Evolutionary conservation across 1,140 invertebrate species (phyloP).

Genomic region (Plodia interpunctella): DNA sequence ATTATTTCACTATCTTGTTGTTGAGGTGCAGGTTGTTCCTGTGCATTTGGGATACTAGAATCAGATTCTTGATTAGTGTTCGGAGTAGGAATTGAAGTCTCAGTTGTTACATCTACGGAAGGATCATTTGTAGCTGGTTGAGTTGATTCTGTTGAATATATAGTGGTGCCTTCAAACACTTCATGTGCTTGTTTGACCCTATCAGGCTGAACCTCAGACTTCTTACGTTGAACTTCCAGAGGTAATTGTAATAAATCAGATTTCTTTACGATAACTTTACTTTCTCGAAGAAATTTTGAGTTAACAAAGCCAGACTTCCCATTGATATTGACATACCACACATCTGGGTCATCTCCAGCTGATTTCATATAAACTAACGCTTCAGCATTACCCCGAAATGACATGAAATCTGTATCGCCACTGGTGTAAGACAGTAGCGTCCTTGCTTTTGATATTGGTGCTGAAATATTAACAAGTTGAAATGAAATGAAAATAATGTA

Average conservation of each 20-base stretch:
- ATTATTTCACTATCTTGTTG: neutral
- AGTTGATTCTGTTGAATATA: slow-evolving; percentile 47
- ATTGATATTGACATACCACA: slow-evolving; percentile 86
- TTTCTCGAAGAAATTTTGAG: slow-evolving; percentile 73
- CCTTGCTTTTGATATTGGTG: slow-evolving; percentile 80
- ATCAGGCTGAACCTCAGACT: slow-evolving; percentile 46
- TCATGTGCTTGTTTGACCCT: slow-evolving; percentile 66
- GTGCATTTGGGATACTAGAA: neutral
- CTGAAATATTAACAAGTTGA: slow-evolving; percentile 69
- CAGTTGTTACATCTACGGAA: slow-evolving; percentile 20
- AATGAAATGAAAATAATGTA: slow-evolving; percentile 11
- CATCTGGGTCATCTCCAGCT: slow-evolving; percentile 79
- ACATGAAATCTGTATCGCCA: slow-evolving; percentile 78
- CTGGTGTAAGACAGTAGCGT: slow-evolving; percentile 79
- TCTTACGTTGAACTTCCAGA: slow-evolving; percentile 28
- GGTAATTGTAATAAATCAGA: slow-evolving; percentile 38
- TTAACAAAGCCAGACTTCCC: slow-evolving; percentile 84
- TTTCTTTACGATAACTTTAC: slow-evolving; percentile 45
- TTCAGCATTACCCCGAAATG: slow-evolving; percentile 80
- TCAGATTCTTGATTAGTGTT: neutral
- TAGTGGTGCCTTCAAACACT: slow-evolving; percentile 68
- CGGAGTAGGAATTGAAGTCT: slow-evolving; percentile 7
- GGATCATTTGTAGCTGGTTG: slow-evolving; percentile 12
- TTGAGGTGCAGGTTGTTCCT: neutral
- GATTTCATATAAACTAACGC: slow-evolving; percentile 85